phyloP scores from a whole-genome alignment of 2,888 invertebrate genomes.

The Ormyrus nitidulus region DNA sequence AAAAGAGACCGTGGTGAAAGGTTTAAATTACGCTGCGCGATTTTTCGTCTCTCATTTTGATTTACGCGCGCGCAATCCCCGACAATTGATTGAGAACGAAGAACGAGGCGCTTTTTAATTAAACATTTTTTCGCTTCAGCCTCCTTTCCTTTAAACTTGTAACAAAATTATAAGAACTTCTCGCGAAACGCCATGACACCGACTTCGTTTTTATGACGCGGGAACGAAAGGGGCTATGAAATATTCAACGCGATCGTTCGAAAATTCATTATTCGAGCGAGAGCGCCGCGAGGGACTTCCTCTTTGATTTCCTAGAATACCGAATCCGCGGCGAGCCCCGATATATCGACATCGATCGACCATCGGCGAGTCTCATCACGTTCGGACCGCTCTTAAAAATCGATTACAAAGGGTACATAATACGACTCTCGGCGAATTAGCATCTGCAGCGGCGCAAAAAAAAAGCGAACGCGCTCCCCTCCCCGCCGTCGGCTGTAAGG shows the following conservation, averaged over 20 bases:
- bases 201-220: no score
- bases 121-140: no score
- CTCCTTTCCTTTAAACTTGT: no score
- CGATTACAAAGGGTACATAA: constrained; percentile 11
- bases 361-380: constrained; percentile 16
- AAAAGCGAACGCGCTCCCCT: no score
- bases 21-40: constrained; percentile 7
- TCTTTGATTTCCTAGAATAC: constrained; percentile 28
- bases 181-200: no score
- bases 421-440: no score
- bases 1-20: constrained; percentile 18
- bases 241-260: constrained; percentile 20
- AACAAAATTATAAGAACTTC: no score
- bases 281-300: neutral
- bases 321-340: neutral
- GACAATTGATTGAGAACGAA: no score
- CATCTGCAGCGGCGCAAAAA: no score
- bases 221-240: neutral
- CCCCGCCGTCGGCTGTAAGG: no score
- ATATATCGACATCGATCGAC: neutral
- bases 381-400: constrained; percentile 26
- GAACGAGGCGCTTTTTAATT: no score
- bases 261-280: neutral
- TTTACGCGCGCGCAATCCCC: neutral
- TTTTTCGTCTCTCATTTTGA: neutral